Conservation (phyloP, 2,888 invertebrate species). For the Anarsia innoxiella region DNA sequence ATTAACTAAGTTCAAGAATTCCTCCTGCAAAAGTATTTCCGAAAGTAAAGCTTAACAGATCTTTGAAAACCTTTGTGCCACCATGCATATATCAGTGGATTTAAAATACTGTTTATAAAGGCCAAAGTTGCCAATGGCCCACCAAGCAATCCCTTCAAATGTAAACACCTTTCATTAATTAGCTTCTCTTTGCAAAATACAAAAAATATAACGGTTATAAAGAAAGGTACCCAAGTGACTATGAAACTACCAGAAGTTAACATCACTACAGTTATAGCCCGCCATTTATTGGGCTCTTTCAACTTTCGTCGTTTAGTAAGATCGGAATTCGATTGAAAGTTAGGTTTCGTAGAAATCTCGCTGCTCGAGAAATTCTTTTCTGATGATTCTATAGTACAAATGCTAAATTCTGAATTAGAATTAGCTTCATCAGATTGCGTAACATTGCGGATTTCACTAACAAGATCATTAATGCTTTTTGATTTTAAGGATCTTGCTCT, state of each 20-base stretch:
- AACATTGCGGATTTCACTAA: conserved; percentile 19
- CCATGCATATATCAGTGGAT: conserved; percentile 81
- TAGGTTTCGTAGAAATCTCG: conserved; percentile 13
- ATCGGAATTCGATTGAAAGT: conserved; percentile 7
- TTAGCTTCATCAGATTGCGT: conserved; percentile 18
- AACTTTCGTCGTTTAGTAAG: conserved; percentile 24
- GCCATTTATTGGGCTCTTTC: conserved; percentile 70
- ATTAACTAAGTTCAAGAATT: too few relatives aligned
- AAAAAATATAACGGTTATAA: conserved; percentile 72
- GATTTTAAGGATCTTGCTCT: conserved; percentile 26
- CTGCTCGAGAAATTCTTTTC: conserved; percentile 23
- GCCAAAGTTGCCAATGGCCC: conserved; percentile 77
- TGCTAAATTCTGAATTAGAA: conserved; percentile 42
- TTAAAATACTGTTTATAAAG: conserved; percentile 76
- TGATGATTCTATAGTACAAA: conserved; percentile 40
- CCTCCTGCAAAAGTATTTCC: conserved; percentile 37
- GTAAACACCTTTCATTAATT: conserved; percentile 60
- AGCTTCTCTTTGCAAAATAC: conserved; percentile 67
- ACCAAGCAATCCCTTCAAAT: conserved; percentile 64
- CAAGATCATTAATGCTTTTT: conserved; percentile 46
- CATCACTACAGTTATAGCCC: conserved; percentile 77
- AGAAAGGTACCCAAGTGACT: conserved; percentile 78
- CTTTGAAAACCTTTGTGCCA: conserved; percentile 81
- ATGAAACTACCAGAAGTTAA: conserved; percentile 77
- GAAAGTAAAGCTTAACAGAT: conserved; percentile 48